Evolutionary conservation across 2,113 vertebrate genomes (phyloP).

Genomic region (Serilophus lunatus): DNA sequence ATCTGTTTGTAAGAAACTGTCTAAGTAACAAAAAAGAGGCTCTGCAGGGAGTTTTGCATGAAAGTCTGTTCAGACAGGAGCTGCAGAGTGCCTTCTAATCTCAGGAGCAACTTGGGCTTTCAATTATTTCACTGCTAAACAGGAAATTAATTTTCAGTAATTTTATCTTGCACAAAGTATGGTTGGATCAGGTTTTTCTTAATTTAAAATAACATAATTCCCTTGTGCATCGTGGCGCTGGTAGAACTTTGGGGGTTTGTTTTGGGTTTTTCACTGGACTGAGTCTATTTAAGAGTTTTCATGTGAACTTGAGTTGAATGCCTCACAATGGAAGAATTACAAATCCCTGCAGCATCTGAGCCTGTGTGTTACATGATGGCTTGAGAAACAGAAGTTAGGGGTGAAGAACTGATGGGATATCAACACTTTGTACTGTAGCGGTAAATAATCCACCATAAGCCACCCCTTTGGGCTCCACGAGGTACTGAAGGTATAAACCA

Average conservation of each 20-base stretch:
- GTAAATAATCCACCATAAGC: neutral
- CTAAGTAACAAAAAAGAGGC: neutral
- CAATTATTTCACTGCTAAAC: constrained; percentile 9
- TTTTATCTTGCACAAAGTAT: neutral
- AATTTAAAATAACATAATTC: neutral
- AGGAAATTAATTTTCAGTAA: constrained; percentile 35
- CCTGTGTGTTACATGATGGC: neutral
- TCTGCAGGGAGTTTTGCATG: neutral
- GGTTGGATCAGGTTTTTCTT: neutral
- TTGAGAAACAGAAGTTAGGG: neutral
- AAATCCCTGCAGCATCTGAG: neutral
- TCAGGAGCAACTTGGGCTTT: neutral
- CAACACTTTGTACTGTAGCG: neutral
- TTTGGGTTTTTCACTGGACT: neutral
- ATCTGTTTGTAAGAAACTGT: neutral
- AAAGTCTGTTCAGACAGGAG: neutral
- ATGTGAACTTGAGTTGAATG: neutral
- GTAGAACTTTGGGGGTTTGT: neutral
- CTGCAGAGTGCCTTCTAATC: neutral
- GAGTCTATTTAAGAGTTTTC: neutral
- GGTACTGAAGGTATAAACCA: neutral
- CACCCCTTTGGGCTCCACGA: neutral
- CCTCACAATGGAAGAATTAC: neutral
- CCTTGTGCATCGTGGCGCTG: neutral
- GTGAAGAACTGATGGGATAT: neutral